Base-by-base conservation (phyloP, 2,797 vertebrate species). In the Darevskia nairensis region DNA sequence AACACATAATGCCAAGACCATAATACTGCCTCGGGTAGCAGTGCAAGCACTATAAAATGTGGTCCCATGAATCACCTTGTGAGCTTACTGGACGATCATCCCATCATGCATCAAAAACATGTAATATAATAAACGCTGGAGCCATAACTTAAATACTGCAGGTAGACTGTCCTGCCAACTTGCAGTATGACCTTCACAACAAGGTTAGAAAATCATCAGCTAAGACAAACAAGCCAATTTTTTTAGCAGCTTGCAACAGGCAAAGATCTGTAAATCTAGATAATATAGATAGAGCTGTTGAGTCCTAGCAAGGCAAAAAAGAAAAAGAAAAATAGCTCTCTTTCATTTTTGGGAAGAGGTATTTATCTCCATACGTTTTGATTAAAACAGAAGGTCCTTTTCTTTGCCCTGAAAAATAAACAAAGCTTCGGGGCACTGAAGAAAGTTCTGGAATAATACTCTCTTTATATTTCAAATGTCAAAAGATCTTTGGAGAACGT, bases 41-140 rank as follows among this genome's bases (percentile, higher is more conserved):
- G 88, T 83, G 68, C n/a, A 84, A 85, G 75, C 77, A 78, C 80
- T 82, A 86, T 89, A 90, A 90, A 92, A 91, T 3, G 80, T 59
- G 75, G 81, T 92, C 84, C 84, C 86, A 87, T 92, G 87, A 94
- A 92, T 94, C 91, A 94, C 55, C 84, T 55, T 68, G 72, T 39
- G 75, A 93, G 82, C 80, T 87, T 81, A 89, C 90, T 89, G 88
- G 84, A 89, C 90, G 82, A 92, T 88, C 88, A 86, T 71, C 82
- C 68, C 0, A 3, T 83, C 89, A 74, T 69, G 86, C 82, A 94
- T 88, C 91, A 90, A 88, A 89, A 86, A 83, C 84, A 80, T 46
- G 25, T 41, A 86, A 91, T 86, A 89, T 25, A 90, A 92, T 90
- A 90, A 85, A 88, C 71, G 87, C 85, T 82, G 23, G 13, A 87